phyloP scores from a whole-genome alignment of 2,113 vertebrate species.

The Otolemur garnettii region DNA sequence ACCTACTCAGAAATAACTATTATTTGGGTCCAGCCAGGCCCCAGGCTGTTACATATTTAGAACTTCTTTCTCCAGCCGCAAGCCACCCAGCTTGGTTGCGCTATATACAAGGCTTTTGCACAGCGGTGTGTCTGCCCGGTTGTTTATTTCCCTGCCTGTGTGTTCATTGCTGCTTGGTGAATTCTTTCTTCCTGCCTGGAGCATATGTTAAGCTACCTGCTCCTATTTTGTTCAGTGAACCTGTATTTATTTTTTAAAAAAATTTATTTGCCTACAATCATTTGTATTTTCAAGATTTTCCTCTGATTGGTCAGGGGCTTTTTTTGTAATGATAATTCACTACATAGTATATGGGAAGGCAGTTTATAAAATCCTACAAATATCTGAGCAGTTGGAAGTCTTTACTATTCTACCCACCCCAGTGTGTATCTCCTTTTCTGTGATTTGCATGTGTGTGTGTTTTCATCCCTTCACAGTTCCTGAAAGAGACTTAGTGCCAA shows the following conservation, averaged over 20 bases:
- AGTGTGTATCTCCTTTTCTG: not conserved
- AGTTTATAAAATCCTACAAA: not conserved
- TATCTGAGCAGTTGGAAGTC: not conserved
- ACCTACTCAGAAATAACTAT: conserved; percentile 83
- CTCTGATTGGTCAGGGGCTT: not conserved
- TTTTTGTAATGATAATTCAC: not conserved
- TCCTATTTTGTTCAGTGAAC: not conserved
- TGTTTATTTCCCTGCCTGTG: conserved; percentile 82
- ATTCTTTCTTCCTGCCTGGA: conserved; percentile 59
- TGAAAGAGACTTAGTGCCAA: not conserved
- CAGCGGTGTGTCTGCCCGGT: conserved; percentile 60
- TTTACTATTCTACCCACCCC: not conserved
- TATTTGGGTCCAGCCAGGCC: conserved; percentile 77
- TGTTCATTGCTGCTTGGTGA: conserved; percentile 62
- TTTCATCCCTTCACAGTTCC: not conserved
- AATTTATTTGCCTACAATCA: not conserved
- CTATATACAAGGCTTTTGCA: conserved; percentile 63
- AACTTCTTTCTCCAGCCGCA: conserved; percentile 75
- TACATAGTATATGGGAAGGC: not conserved
- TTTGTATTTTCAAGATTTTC: conserved; percentile 29
- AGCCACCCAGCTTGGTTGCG: conserved; percentile 81
- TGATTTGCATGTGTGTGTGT: not conserved
- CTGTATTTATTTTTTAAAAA: conserved; percentile 7
- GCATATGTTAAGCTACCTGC: conserved; percentile 44
- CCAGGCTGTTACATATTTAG: conserved; percentile 81